phyloP scores from a whole-genome alignment of 2,797 vertebrate genomes.

The Channallabes apus region DNA sequence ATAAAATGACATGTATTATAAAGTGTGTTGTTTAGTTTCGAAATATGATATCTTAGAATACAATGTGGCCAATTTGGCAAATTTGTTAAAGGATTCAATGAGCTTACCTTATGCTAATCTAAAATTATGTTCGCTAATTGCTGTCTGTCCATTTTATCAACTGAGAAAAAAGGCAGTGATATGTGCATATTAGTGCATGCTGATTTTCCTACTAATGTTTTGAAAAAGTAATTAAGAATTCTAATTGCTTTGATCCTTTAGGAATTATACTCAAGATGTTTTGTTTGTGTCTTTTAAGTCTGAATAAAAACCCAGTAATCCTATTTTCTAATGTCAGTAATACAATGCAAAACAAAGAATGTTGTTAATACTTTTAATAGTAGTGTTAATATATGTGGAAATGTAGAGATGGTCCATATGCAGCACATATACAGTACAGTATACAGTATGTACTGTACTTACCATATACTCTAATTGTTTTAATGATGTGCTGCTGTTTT shows the following conservation, averaged over 20 bases:
- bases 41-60: not conserved
- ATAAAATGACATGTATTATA: not conserved
- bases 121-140: not conserved
- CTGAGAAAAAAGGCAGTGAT: not conserved
- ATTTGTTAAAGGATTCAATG: not conserved
- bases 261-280: not conserved
- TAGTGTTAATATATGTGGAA: not conserved
- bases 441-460: not conserved
- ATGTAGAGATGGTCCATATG: too few species aligned
- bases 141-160: not conserved
- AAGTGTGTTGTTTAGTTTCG: not conserved
- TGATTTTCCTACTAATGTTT: not conserved
- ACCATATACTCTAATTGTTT: not conserved
- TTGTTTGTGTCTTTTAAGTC: not conserved
- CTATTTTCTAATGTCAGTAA: not conserved
- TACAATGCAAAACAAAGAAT: not conserved
- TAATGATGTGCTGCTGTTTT: not conserved
- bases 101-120: not conserved
- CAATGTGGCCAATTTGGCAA: slow-evolving; percentile 2
- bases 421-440: too few species aligned
- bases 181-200: not conserved
- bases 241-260: not conserved
- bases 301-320: not conserved
- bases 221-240: not conserved
- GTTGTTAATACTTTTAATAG: not conserved